Evolutionary conservation across 2,888 invertebrate genomes (phyloP).

Genomic region (Drosophila prostipennis): DNA sequence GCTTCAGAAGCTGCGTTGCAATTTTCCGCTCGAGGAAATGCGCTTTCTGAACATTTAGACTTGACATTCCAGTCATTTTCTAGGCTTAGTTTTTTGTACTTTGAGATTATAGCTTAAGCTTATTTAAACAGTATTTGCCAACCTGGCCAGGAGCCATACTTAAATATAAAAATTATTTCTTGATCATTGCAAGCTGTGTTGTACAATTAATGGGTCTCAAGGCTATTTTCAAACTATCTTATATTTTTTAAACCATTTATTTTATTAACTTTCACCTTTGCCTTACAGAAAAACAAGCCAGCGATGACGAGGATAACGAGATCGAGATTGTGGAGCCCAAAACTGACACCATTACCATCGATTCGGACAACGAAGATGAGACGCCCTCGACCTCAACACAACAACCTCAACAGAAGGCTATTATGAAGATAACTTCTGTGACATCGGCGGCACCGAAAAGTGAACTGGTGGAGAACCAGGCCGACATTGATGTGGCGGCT

Average conservation of each 20-base stretch:
- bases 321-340: constrained; percentile 84
- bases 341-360: constrained; percentile 83
- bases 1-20: constrained; percentile 70
- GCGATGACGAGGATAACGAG: constrained; percentile 84
- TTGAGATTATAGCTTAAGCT: constrained; percentile 11
- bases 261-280: background rate
- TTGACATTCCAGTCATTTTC: constrained; percentile 6
- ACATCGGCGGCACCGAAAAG: constrained; percentile 35
- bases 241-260: background rate
- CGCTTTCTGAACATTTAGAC: constrained; percentile 64
- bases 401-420: background rate
- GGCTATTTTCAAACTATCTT: background rate
- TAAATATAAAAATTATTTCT: background rate
- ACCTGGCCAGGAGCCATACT: constrained; percentile 2
- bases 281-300: constrained; percentile 82
- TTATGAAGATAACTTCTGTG: constrained; percentile 50
- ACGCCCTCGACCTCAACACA: constrained; percentile 32
- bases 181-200: background rate
- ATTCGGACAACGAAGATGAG: constrained; percentile 83
- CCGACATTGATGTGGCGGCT: constrained; percentile 62
- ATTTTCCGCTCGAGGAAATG: constrained; percentile 79
- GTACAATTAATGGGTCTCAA: background rate
- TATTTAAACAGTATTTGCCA: constrained; percentile 8
- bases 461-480: background rate
- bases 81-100: constrained; percentile 5